Conservation (phyloP, 2,113 vertebrate species). For the Rostratula benghalensis region DNA sequence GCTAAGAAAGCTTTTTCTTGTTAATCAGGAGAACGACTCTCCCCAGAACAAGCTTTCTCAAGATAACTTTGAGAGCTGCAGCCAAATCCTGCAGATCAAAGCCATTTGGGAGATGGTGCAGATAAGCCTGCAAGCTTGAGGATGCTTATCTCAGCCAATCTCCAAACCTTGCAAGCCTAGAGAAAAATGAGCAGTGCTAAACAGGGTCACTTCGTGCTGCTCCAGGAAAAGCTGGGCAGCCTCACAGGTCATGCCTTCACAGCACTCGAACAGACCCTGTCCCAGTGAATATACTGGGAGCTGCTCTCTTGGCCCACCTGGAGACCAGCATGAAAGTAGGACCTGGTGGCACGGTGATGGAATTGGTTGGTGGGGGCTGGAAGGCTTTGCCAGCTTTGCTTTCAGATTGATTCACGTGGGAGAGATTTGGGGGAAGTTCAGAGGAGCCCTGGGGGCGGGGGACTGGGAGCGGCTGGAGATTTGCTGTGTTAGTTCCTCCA, state of each 20-base stretch:
- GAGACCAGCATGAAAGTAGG: rapidly evolving
- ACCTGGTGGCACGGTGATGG: not conserved
- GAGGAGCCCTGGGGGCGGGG: not conserved
- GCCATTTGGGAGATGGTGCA: slow-evolving; percentile 30
- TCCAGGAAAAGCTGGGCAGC: not conserved
- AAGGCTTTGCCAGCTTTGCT: slow-evolving; percentile 39
- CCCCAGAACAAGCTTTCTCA: slow-evolving; percentile 55
- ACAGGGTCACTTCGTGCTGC: not conserved
- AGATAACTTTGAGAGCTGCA: slow-evolving; percentile 51
- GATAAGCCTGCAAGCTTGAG: slow-evolving; percentile 61
- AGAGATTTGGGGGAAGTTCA: slow-evolving; percentile 48
- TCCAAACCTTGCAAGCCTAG: slow-evolving; percentile 40
- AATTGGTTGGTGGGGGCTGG: not conserved
- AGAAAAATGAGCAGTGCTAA: slow-evolving; percentile 48
- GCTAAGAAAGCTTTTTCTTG: slow-evolving; percentile 51
- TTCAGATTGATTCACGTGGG: slow-evolving; percentile 43
- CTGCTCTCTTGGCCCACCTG: not conserved
- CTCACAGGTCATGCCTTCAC: not conserved
- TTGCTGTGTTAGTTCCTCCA: not conserved
- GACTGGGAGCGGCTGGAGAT: not conserved
- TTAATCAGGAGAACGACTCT: slow-evolving; percentile 47
- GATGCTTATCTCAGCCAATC: slow-evolving; percentile 60
- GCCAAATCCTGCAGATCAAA: slow-evolving; percentile 67
- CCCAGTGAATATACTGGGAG: not conserved
- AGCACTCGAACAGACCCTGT: not conserved